Evolutionary conservation across 2,113 vertebrate genomes (phyloP), one percentile per base, ranked within the genome.

Genomic region (Lepus timidus): DNA sequence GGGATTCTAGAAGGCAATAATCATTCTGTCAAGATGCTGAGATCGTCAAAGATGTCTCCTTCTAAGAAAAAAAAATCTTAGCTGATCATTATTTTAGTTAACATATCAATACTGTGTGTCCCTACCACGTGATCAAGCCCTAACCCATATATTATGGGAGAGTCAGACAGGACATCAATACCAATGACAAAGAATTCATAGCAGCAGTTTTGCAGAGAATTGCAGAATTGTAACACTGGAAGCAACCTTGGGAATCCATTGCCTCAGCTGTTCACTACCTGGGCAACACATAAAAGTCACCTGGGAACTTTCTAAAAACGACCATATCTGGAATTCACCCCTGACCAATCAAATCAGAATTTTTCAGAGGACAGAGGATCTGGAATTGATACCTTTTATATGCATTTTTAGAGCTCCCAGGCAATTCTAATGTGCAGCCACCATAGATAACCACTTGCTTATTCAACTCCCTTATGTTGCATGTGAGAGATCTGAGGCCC

Each of bases 11-110:
- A 67, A 95, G 65, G 85, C 73, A 94, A 94, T 94, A 93, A 94
- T 96, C 14, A 7, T 88, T 93, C 78, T 93, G 90, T 96, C 81
- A 96, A 95, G 90, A 96, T 70, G 84, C 90, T 94, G 80, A 95
- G 73, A 89, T 93, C 13, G 9, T 93, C 84, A 90, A 94, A 93
- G 25, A 93, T 76, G 74, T 96, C 73, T 97, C 58, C 91, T 94
- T 96, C 81, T 74, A 64, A 22, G 27, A 11, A 14, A 22, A 22
- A 64, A 85, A 85, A 95, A 89, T 93, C 79, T 91, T 84, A 96
- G 62, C 62, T 90, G 64, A 91, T 91, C 44, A 81, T 95, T 95
- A 78, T 97, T 95, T 88, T 81, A 93, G 79, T 81, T 92, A 92
- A 88, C 52, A 78, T 55, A 89, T 74, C 67, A 84, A n/a, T 76